Evolutionary conservation across 2,113 vertebrate genomes (phyloP).

Genomic region (Misgurnus mizolepis): DNA sequence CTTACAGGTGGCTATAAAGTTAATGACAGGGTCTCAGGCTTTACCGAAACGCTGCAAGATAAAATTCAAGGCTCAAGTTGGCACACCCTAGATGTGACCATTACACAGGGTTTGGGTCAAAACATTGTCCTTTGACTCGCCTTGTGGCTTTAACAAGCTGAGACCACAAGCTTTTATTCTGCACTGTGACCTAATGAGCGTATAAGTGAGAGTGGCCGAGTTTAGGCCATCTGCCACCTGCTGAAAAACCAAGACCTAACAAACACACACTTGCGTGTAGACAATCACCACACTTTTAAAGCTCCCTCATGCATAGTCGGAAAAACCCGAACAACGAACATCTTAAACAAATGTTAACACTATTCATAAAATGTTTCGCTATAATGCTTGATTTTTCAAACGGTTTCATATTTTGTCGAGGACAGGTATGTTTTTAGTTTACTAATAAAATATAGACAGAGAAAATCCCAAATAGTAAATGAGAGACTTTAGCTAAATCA

Average conservation of each 20-base stretch:
- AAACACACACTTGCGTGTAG: slow-evolving; percentile 4
- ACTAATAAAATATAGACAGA: background rate
- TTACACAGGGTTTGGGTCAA: slow-evolving; percentile 59
- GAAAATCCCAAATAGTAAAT: background rate
- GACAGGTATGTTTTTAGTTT: no score
- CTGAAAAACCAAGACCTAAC: slow-evolving; percentile 15
- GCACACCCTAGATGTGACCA: slow-evolving; percentile 48
- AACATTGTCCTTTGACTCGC: slow-evolving; percentile 47
- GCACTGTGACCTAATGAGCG: slow-evolving; percentile 50
- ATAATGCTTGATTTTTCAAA: no score
- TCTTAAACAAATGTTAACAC: no score
- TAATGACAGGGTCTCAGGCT: slow-evolving; percentile 46
- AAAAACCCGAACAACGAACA: background rate
- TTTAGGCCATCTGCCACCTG: slow-evolving; percentile 48
- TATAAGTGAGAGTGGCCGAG: slow-evolving; percentile 24
- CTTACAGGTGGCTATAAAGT: slow-evolving; percentile 53
- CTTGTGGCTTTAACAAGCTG: slow-evolving; percentile 43
- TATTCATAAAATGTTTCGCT: background rate
- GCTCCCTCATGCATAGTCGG: slow-evolving; percentile 5
- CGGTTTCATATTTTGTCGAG: background rate
- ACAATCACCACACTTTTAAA: background rate
- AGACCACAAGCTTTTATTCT: slow-evolving; percentile 50
- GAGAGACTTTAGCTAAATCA: no score
- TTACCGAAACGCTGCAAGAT: slow-evolving; percentile 57
- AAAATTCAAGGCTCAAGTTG: slow-evolving; percentile 62